Evolutionary conservation across 1,140 invertebrate genomes (phyloP).

Genomic region (Bombus confusus): DNA sequence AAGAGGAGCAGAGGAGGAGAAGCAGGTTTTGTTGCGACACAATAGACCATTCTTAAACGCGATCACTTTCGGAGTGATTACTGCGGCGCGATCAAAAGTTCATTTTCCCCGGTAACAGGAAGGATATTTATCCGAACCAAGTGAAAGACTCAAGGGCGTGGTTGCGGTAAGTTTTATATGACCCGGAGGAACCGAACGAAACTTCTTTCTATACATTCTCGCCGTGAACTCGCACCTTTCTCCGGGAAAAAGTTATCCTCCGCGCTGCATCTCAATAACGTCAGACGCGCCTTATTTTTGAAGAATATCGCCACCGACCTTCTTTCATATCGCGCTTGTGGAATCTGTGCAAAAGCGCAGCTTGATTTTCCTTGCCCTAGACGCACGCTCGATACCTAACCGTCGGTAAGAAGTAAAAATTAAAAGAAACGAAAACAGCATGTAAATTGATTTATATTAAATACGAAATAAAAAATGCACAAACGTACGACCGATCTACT

Average conservation of each 20-base stretch:
- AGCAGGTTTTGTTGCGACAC: background rate
- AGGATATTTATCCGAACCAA: constrained; percentile 64
- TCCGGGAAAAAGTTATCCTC: constrained; percentile 43
- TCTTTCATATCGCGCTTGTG: background rate
- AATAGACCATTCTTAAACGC: constrained; percentile 9
- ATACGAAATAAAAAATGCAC: background rate
- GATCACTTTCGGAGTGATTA: constrained; percentile 51
- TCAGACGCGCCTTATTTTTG: constrained; percentile 39
- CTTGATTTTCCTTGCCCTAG: background rate
- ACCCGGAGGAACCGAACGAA: constrained; percentile 63
- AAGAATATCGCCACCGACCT: constrained; percentile 30
- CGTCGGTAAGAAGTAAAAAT: too few species aligned
- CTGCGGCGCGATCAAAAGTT: constrained; percentile 65
- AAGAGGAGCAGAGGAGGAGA: background rate
- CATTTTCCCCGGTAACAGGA: constrained; percentile 18
- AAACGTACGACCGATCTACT: accelerated
- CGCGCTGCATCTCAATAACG: constrained; percentile 53
- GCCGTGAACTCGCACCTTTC: constrained; percentile 47
- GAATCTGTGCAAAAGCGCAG: background rate
- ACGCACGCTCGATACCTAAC: background rate
- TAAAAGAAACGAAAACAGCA: background rate
- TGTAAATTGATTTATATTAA: too few species aligned
- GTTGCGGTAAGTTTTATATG: constrained; percentile 68
- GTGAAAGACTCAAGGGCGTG: constrained; percentile 63
- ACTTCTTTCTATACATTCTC: constrained; percentile 70